Percentiles rank a stretch among this genome's conserved stretches.
phyloP scores from a whole-genome alignment of 2,797 vertebrate genomes.

The Melanotaenia maccullochi region DNA sequence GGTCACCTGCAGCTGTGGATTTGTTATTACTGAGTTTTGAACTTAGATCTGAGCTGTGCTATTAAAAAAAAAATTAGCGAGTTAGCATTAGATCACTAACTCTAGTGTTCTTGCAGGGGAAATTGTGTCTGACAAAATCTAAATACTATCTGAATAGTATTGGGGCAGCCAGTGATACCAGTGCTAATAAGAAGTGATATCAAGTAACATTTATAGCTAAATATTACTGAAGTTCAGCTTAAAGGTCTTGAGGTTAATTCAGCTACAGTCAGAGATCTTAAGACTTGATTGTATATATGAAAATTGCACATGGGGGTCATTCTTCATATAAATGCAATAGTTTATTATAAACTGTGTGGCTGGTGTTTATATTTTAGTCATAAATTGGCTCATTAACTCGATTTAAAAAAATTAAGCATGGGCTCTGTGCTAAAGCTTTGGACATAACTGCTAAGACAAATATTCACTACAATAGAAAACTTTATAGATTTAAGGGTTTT shows the following conservation, averaged over 20 bases:
- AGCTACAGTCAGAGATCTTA: neutral
- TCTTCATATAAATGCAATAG: neutral
- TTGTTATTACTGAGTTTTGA: neutral
- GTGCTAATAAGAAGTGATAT: neutral
- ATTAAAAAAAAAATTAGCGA: neutral
- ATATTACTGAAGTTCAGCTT: neutral
- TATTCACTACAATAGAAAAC: neutral
- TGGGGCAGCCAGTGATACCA: neutral
- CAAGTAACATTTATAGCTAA: neutral
- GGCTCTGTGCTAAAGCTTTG: neutral
- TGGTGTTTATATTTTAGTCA: neutral
- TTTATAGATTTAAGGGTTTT: neutral
- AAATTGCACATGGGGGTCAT: neutral
- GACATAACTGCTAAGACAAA: neutral
- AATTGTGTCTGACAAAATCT: neutral
- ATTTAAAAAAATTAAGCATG: neutral
- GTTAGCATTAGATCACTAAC: neutral
- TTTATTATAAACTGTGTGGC: neutral
- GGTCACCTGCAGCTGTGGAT: neutral
- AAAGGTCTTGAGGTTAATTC: neutral
- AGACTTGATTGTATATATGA: too few relatives aligned
- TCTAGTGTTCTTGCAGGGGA: neutral
- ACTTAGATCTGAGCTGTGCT: neutral
- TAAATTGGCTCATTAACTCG: neutral
- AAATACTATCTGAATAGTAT: neutral